phyloP scores from a whole-genome alignment of 2,113 vertebrate species.

The Platysternon megacephalum region DNA sequence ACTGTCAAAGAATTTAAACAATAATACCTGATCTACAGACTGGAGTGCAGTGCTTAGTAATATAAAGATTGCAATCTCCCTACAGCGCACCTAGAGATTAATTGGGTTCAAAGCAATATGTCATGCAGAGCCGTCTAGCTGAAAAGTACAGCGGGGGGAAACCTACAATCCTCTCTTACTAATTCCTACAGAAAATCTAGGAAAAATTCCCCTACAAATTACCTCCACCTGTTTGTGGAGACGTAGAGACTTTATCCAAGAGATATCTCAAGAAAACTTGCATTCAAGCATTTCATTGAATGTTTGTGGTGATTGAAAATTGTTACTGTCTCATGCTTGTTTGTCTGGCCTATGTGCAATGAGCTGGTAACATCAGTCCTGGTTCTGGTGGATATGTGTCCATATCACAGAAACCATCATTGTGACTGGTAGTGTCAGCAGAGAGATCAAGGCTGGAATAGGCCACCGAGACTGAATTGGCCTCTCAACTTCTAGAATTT shows the following conservation, averaged over 20 bases:
- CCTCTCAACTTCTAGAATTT: background rate
- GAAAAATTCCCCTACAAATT: background rate
- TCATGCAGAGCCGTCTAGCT: background rate
- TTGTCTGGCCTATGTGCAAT: background rate
- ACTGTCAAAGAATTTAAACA: slow-evolving; percentile 67
- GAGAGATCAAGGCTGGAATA: background rate
- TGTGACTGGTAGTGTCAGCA: background rate
- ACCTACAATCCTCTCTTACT: background rate
- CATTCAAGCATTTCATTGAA: background rate
- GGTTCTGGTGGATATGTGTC: background rate
- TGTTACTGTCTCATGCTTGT: accelerated
- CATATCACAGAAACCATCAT: background rate
- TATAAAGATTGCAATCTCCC: slow-evolving; percentile 25
- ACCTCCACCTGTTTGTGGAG: accelerated
- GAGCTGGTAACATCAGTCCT: background rate
- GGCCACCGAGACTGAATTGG: accelerated
- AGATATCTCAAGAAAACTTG: background rate
- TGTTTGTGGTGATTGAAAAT: background rate
- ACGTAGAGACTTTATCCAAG: accelerated
- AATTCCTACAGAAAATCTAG: background rate
- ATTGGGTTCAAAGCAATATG: background rate
- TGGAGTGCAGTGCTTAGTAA: background rate
- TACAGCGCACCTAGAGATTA: background rate
- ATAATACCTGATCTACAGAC: slow-evolving; percentile 31
- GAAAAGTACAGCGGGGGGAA: background rate